Percentiles rank a stretch among this genome's conserved stretches.
These are phyloP conservation scores for Ostrea denselamellosa DNA, from an alignment of 1,140 invertebrate species.

Conservation along the genomic window DNA sequence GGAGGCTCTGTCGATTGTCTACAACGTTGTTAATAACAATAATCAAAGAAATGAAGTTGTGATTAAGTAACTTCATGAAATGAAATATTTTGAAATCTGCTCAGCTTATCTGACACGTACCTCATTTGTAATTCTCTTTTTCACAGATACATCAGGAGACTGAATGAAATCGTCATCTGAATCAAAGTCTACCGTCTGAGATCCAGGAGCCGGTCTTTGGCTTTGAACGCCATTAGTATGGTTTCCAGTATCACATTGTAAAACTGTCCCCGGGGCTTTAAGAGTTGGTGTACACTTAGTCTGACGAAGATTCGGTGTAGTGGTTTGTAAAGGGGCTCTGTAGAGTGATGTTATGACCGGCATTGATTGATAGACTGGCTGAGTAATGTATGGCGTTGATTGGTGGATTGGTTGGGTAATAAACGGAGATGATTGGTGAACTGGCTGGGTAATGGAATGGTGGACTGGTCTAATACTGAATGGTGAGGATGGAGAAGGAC, in stretches of 20 bases:
- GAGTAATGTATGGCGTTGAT: background rate
- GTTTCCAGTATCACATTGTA: background rate
- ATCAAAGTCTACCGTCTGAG: background rate
- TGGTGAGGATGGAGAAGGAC: background rate
- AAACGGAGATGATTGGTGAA: background rate
- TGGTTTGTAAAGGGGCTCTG: background rate
- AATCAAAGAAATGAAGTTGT: too few relatives aligned
- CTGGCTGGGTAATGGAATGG: background rate
- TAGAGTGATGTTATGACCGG: background rate
- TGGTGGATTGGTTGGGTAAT: background rate
- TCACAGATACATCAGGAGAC: background rate
- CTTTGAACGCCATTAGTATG: background rate
- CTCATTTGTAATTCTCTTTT: slow-evolving; percentile 1
- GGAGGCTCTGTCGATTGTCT: background rate
- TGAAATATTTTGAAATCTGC: background rate
- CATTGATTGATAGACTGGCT: background rate
- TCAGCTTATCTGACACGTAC: background rate
- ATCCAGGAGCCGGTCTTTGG: background rate
- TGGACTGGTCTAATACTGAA: background rate
- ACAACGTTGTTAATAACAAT: background rate
- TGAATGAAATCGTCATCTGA: slow-evolving; percentile 13
- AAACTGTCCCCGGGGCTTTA: background rate
- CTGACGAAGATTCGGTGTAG: background rate
- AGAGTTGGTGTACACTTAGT: background rate
- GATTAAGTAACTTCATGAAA: too few relatives aligned